Conservation (phyloP, 2,888 invertebrate genomes). For the Panorpa germanica region DNA sequence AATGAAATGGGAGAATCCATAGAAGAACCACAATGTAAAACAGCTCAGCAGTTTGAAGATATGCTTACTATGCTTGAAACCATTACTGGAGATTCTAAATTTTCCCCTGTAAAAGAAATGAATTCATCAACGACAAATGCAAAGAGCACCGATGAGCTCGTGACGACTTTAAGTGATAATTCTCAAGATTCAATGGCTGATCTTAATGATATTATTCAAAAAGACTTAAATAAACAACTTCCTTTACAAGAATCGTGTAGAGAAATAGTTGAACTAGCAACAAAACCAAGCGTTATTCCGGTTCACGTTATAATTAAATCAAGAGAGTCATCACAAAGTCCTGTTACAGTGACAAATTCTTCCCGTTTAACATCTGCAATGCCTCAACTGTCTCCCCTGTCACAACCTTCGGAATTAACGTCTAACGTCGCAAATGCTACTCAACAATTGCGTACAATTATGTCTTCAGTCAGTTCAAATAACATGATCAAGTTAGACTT, state of each 20-base stretch:
- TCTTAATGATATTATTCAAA: slow-evolving; percentile 13
- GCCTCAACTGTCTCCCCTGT: slow-evolving; percentile 49
- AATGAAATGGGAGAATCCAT: slow-evolving; percentile 28
- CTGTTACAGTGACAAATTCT: slow-evolving; percentile 17
- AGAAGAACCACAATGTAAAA: slow-evolving; percentile 22
- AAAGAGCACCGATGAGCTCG: slow-evolving; percentile 6
- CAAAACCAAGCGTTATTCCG: slow-evolving; percentile 12
- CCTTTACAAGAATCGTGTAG: slow-evolving; percentile 3
- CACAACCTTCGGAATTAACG: slow-evolving; percentile 50
- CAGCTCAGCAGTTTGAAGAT: slow-evolving; percentile 34
- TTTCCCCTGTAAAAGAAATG: slow-evolving; percentile 6
- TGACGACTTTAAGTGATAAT: slow-evolving; percentile 12
- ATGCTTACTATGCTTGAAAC: slow-evolving; percentile 51
- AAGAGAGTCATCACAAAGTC: slow-evolving; percentile 14
- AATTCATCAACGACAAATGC: slow-evolving; percentile 1
- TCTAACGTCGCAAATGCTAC: slow-evolving; percentile 53
- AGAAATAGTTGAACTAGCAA: slow-evolving; percentile 2
- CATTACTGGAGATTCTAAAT: slow-evolving; percentile 29
- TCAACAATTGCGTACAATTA: slow-evolving; percentile 42
- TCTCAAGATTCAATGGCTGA: slow-evolving; percentile 12
- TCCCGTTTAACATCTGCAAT: slow-evolving; percentile 31
- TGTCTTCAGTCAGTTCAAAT: slow-evolving; percentile 33
- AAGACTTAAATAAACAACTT: slow-evolving; percentile 13
- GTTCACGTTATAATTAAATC: slow-evolving; percentile 16
- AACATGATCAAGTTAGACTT: too few relatives aligned